Evolutionary conservation across 1,140 invertebrate species (phyloP), one percentile per base, ranked within the genome.

Genomic region (Drosophila micromelanica): DNA sequence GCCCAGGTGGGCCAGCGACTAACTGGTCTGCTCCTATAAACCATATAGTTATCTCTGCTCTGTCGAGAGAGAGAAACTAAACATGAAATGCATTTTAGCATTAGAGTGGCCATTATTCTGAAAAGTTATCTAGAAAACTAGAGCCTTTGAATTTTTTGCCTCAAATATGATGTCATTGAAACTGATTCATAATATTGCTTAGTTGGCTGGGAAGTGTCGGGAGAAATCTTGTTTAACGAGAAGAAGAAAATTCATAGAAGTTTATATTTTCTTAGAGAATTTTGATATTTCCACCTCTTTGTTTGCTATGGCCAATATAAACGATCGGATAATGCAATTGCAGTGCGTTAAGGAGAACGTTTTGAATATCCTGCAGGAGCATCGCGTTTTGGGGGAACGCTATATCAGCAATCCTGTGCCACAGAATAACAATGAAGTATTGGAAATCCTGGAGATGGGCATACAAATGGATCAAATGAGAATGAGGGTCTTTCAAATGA

Each of bases 1-100:
- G 43, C 54, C 54, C 54, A 30, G 40, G 54, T 37, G 37, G 49
- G 15, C 30, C 15, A 52, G 49, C 32, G 32, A 37, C 49, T 52
- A 52, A 20, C 49, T 52, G 49, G 37, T 40, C 52, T 1, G n/a
- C 8, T 23, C 17, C 27, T 35, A 38, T 54, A 40, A 40, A 23
- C n/a, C n/a, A 56, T 15, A n/a, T 30, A 43, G n/a, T 43, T 43
- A 43, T 9, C 40, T 43, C 7, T 20, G 20, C 4, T 1, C 40
- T 11, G 54, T n/a, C n/a, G n/a, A 4, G 7, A 40, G 7, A 40
- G 20, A 43, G 54, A 43, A 56, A 40, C 52, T 23, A 7, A 55
- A 55, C 37, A 27, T 23, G 35, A 42, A 55, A 40, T 40, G 17
- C 17, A n/a, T 17, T 55, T 40, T 5, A n/a, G 11, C 51, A 37